A percentile compares a stretch with the other conserved stretches of the same genome.
Conservation (phyloP, 1,140 invertebrate genomes). For the Muscidifurax raptorellus region DNA sequence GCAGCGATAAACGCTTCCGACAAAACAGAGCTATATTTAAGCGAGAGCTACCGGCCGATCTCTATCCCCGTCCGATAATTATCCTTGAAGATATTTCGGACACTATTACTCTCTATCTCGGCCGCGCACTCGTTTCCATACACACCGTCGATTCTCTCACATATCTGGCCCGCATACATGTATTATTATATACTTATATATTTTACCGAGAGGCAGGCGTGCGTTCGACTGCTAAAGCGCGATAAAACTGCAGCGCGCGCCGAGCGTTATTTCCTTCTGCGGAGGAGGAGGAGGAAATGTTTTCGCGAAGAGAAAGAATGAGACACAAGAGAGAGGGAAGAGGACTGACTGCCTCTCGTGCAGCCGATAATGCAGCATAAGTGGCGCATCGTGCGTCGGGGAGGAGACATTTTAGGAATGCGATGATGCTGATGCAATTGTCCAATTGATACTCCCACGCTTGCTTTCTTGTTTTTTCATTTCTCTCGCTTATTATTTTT, state of each 20-base stretch:
- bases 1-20: neutral
- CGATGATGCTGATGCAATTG: neutral
- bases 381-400: neutral
- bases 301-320: neutral
- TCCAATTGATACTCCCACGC: neutral
- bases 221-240: neutral
- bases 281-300: neutral
- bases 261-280: neutral
- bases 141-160: neutral
- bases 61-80: slow-evolving; percentile 22
- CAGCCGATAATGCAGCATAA: neutral
- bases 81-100: slow-evolving; percentile 51
- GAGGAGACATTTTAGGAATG: neutral
- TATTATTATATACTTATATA: too few relatives aligned
- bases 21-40: slow-evolving; percentile 39
- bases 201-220: neutral
- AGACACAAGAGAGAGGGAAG: neutral
- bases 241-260: neutral
- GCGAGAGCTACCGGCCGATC: neutral
- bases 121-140: neutral
- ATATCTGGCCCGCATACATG: neutral
- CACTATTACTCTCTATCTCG: neutral
- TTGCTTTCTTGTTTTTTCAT: neutral
- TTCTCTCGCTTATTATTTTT: neutral
- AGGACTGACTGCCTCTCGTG: neutral